Evolutionary conservation across 2,888 invertebrate genomes (phyloP).

Genomic region (Drosophila mimetica): DNA sequence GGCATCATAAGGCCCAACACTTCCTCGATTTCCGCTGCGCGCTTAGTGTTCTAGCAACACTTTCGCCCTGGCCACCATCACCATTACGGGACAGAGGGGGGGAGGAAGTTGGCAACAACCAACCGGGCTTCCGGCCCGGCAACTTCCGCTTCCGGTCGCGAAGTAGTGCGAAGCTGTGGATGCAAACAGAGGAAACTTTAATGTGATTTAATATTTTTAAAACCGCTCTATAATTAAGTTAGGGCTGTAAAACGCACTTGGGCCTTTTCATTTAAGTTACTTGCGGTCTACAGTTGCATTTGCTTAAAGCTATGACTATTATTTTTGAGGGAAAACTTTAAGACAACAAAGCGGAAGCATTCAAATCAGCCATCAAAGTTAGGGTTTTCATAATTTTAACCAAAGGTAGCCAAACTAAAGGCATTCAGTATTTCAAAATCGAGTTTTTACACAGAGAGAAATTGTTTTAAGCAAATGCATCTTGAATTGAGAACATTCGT

Average conservation of each 20-base stretch:
- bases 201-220: not conserved
- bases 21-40: conserved; percentile 47
- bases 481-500: too few relatives aligned
- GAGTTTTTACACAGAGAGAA: too few relatives aligned
- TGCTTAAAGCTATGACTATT: too few relatives aligned
- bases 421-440: conserved; percentile 8
- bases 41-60: conserved; percentile 50
- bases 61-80: conserved; percentile 18
- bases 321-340: too few relatives aligned
- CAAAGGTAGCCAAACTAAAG: not conserved
- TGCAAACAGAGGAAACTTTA: conserved; percentile 16
- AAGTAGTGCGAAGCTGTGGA: conserved; percentile 6
- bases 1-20: conserved; percentile 23
- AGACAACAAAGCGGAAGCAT: conserved; percentile 1
- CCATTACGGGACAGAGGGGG: not conserved
- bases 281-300: too few relatives aligned
- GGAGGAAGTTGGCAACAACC: conserved; percentile 7
- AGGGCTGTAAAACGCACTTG: not conserved
- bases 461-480: too few relatives aligned
- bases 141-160: conserved; percentile 35
- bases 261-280: not conserved
- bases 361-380: not conserved
- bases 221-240: not conserved
- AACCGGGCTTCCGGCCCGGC: conserved; percentile 25
- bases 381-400: not conserved